A percentile compares a stretch with the other conserved stretches of the same genome.
Conservation (phyloP, 2,888 invertebrate species). For the Xestia xanthographa region DNA sequence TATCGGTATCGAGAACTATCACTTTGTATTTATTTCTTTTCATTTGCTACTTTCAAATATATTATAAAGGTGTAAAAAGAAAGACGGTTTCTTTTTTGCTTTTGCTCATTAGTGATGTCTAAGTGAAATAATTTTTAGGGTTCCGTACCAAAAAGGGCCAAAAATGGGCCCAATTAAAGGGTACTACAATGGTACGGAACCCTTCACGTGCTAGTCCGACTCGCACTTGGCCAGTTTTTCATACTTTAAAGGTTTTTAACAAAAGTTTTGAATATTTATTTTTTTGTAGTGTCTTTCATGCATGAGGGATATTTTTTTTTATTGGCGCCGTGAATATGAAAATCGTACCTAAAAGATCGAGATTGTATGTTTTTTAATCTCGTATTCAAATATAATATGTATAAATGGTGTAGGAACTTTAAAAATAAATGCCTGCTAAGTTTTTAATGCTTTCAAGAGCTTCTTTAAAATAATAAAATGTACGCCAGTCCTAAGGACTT, state of each 20-base stretch:
- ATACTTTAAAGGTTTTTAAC: neutral
- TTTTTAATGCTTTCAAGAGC: no score
- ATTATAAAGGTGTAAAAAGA: constrained; percentile 8
- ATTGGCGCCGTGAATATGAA: no score
- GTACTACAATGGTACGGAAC: no score
- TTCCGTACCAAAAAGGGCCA: no score
- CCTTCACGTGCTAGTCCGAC: no score
- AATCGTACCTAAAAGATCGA: neutral
- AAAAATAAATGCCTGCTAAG: neutral
- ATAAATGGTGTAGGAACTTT: no score
- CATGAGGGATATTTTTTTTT: neutral
- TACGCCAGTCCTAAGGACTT: neutral
- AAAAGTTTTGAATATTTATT: neutral
- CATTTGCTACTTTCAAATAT: constrained; percentile 12
- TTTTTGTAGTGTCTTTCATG: no score
- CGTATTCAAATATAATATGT: no score
- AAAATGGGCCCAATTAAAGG: no score
- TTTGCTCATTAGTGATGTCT: constrained; percentile 28
- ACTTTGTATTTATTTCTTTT: constrained; percentile 31
- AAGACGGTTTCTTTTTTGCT: constrained; percentile 6
- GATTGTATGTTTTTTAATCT: no score
- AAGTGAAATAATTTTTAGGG: neutral
- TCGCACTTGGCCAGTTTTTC: no score
- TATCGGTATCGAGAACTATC: constrained; percentile 36
- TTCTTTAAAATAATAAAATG: no score